Base-by-base conservation (phyloP, 2,888 invertebrate genomes). In the Nemapogon koenigi region DNA sequence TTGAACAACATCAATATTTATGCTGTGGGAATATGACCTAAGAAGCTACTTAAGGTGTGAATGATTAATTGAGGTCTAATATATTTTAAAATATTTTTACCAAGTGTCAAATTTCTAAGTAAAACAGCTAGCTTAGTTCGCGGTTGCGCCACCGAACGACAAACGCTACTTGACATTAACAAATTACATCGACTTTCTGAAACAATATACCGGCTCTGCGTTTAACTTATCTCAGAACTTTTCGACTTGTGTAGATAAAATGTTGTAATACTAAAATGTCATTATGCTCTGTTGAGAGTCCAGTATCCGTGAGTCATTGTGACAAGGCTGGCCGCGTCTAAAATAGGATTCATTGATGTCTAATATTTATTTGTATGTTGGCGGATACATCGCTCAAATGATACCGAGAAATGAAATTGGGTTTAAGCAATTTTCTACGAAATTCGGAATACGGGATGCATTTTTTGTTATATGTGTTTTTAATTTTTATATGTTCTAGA, bases 211-310 rank as follows among this genome's bases (percentile, higher is more conserved):
- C 64, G 63, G 65, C 67, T 68, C 66, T 68, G 65, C 70, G 76
- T 75, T 76, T 75, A 73, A 70, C 61, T 73, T 75, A 76, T 75
- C 76, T 76, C 49, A 50, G 55, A 57, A 70, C 64, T 73, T 75
- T 72, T 75, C 69, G 70, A 70, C 66, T 66, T 61, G 59, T 63
- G 60, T 67, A 71, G 73, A 76, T 76, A 76, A 71, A 69, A 62
- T 66, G 71, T 70, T 75, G 71, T 75, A 75, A 67, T 70, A 75
- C 72, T 73, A 72, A 76, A 76, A 73, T 73, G 73, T 73, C 75
- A 76, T 76, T 75, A 72, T 66, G 68, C 62, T 65, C 58, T 52
- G 62, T 53, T 49, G 53, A 57, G 55, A 62, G 61, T 57, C 59
- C 59, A 57, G 60, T 57, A 55, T 60, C 58, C 62, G 65, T 65